A percentile compares a stretch with the other conserved stretches of the same genome.
Conservation (phyloP, 2,113 vertebrate genomes). For the Petaurus breviceps region DNA sequence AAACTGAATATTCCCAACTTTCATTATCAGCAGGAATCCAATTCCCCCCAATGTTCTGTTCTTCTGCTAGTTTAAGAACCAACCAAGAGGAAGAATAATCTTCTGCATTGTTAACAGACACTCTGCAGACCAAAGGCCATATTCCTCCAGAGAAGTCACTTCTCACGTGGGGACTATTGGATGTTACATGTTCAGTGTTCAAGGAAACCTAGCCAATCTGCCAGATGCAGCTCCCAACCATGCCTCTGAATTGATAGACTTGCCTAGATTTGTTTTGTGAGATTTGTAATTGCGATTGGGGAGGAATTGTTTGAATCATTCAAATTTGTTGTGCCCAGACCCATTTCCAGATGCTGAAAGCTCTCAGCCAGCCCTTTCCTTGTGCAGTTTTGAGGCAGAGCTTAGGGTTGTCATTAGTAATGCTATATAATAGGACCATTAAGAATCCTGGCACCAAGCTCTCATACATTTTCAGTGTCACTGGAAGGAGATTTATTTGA, state of each 20-base stretch:
- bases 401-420: slow-evolving; percentile 61
- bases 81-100: slow-evolving; percentile 13
- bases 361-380: slow-evolving; percentile 32
- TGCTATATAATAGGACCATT: slow-evolving; percentile 47
- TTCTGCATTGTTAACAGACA: not conserved
- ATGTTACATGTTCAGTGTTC: not conserved
- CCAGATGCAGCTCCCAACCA: not conserved
- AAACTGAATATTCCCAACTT: not conserved
- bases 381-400: slow-evolving; percentile 50
- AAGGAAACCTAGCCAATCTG: not conserved
- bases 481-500: slow-evolving; percentile 48
- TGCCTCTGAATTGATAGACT: slow-evolving; percentile 14
- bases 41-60: not conserved
- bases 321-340: slow-evolving; percentile 28
- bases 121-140: not conserved
- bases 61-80: slow-evolving; percentile 3
- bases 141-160: slow-evolving; percentile 17
- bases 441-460: slow-evolving; percentile 59
- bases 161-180: not conserved
- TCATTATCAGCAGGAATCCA: not conserved
- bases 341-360: slow-evolving; percentile 53
- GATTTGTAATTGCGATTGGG: slow-evolving; percentile 53
- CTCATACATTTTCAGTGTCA: slow-evolving; percentile 48
- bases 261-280: slow-evolving; percentile 31
- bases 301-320: slow-evolving; percentile 54